Evolutionary conservation across 1,140 invertebrate species (phyloP).

Genomic region (Caenorhabditis tropicalis): DNA sequence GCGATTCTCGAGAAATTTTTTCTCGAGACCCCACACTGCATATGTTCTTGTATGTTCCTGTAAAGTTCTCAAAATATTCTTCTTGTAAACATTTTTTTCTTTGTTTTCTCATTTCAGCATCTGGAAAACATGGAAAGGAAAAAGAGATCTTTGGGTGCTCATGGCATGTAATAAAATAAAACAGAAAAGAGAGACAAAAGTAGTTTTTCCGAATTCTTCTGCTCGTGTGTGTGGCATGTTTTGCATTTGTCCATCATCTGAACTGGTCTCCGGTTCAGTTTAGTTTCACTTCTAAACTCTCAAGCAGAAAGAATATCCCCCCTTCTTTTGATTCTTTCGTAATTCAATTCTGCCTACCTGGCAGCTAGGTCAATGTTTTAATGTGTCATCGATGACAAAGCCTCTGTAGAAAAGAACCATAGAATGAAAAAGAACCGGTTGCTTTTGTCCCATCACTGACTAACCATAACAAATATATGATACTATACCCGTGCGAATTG

Average conservation of each 20-base stretch:
- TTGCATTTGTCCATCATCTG: neutral
- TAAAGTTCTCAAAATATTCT: neutral
- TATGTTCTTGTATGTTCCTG: neutral
- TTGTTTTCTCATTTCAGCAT: neutral
- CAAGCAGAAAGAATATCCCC: too few relatives aligned
- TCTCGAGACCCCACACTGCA: too few relatives aligned
- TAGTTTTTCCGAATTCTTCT: neutral
- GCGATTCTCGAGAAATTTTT: too few relatives aligned
- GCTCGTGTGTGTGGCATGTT: neutral
- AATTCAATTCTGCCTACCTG: too few relatives aligned
- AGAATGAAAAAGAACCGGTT: slow-evolving; percentile 33
- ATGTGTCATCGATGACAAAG: slow-evolving; percentile 33
- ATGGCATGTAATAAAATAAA: slow-evolving; percentile 26
- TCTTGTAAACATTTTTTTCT: neutral
- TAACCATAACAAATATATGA: slow-evolving; percentile 40
- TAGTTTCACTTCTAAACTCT: too few relatives aligned
- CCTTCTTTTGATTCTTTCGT: too few relatives aligned
- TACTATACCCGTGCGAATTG: too few relatives aligned
- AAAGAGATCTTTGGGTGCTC: neutral
- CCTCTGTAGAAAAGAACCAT: neutral
- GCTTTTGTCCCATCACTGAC: neutral
- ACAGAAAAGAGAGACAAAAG: neutral
- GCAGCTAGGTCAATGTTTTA: slow-evolving; percentile 27
- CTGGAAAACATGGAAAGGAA: slow-evolving; percentile 14
- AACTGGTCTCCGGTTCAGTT: neutral